Conservation (phyloP, 2,797 vertebrate species). For the Mus spretus region DNA sequence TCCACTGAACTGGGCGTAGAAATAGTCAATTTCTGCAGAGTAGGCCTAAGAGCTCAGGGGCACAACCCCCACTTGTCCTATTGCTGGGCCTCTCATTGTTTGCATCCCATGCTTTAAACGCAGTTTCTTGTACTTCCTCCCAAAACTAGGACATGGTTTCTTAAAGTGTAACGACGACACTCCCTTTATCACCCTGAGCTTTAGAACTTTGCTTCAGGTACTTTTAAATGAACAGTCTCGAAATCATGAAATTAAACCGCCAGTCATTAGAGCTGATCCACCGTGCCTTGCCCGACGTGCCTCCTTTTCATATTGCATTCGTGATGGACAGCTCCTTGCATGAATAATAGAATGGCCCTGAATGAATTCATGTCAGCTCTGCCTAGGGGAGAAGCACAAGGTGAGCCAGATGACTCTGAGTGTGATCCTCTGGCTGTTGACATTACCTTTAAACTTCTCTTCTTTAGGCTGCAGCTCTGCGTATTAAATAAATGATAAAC, state of each 20-base stretch:
- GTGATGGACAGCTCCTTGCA: conserved; percentile 85
- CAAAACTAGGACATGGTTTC: conserved; percentile 71
- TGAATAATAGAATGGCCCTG: conserved; percentile 87
- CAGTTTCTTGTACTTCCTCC: conserved; percentile 74
- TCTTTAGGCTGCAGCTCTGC: conserved; percentile 85
- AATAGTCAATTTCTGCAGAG: conserved; percentile 41
- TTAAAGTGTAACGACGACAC: conserved; percentile 76
- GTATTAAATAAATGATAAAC: conserved; percentile 93
- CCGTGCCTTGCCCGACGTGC: conserved; percentile 71
- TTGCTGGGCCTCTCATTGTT: conserved; percentile 63
- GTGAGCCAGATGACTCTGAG: conserved; percentile 89
- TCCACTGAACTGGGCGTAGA: neutral
- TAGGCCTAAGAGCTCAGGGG: neutral
- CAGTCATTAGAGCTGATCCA: conserved; percentile 87
- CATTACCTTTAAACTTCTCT: conserved; percentile 91
- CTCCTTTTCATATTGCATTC: conserved; percentile 83
- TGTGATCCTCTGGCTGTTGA: conserved; percentile 93
- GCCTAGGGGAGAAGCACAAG: conserved; percentile 89
- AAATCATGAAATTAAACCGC: conserved; percentile 87
- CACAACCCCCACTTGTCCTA: neutral
- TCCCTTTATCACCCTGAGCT: conserved; percentile 79
- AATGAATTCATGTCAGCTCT: conserved; percentile 89
- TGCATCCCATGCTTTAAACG: conserved; percentile 66
- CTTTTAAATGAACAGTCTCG: conserved; percentile 87
- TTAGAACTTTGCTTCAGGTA: conserved; percentile 86